Conservation (phyloP, 2,113 vertebrate genomes). For the Siniperca knerii region DNA sequence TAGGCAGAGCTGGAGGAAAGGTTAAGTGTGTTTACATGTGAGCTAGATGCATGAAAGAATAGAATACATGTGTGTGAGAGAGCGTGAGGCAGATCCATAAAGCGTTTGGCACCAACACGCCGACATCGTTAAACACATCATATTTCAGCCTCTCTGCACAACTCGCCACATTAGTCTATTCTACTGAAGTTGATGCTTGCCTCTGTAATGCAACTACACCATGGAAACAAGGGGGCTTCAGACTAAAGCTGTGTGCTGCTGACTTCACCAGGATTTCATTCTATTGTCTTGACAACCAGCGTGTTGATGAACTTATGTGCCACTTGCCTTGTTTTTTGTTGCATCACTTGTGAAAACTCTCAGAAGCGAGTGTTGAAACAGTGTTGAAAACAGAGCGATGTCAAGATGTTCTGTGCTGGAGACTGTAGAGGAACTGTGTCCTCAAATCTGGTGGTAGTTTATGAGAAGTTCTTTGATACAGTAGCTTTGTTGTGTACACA, state of each 20-base stretch:
- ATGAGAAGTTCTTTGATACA: background rate
- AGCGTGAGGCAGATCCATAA: conserved; percentile 34
- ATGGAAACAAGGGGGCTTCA: conserved; percentile 75
- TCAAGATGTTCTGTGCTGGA: background rate
- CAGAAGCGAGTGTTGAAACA: conserved; percentile 25
- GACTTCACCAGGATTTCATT: conserved; percentile 71
- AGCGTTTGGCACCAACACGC: conserved; percentile 12
- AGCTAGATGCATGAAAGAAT: conserved; percentile 14
- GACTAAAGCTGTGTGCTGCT: conserved; percentile 57
- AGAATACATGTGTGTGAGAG: conserved; percentile 32
- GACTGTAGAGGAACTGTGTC: background rate
- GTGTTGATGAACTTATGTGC: conserved; percentile 71
- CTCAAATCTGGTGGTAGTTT: background rate
- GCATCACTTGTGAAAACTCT: conserved; percentile 30
- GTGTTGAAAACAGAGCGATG: conserved; percentile 17
- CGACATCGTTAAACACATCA: conserved; percentile 47
- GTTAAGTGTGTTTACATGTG: conserved; percentile 35
- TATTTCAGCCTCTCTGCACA: conserved; percentile 54
- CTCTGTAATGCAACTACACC: conserved; percentile 65
- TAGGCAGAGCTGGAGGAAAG: conserved; percentile 28
- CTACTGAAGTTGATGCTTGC: conserved; percentile 64
- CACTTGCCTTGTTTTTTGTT: conserved; percentile 34
- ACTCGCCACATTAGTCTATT: conserved; percentile 59
- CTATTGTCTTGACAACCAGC: conserved; percentile 78
- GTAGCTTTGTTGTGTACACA: conserved; percentile 19